Base-by-base conservation (phyloP, 1,140 invertebrate species). In the Neodiprion virginianus region DNA sequence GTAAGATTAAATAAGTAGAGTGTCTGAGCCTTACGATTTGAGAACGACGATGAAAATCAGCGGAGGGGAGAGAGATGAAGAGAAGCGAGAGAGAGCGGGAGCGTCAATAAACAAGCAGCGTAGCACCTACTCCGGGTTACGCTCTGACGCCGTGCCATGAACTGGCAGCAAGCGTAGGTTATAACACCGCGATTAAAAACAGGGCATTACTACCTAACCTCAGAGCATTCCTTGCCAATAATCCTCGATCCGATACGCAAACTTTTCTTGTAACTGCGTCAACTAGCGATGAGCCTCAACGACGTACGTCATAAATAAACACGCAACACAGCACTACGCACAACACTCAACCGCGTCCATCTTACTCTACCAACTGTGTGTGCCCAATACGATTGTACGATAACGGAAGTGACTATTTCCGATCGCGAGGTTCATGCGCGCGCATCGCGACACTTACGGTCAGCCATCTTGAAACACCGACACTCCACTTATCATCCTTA, bases 301-400 rank as follows among this genome's bases (percentile, higher is more conserved):
- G 48, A 71, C 9, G 7, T 40, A 40, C 28, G 28, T 40, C 70
- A 28, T 71, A 47, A 50, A 50, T 48, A 48, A 71, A 71, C 70
- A 61, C 9, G 48, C 28, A 40, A 40, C 28, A 40, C 28, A 69
- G 4, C 12, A 71, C 70, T 71, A 48, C 70, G 70, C 70, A 40
- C 48, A 17, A 71, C 70, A 12, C 12, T 14, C 70, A 49, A 50
- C 47, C 14, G 12, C 70, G n/a, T 71, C 48, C 70, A 61, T 61
- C n/a, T 61, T 17, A 12, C 53, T 4, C 8, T 40, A 40, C 28
- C 28, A 40, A 40, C 28, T 40, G 28, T 40, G 28, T 40, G 28
- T 40, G 28, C 28, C 28, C 28, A 40, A 21, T 21, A 21, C 17
- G 17, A 21, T 21, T 69, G 68, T 28, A 17, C 28, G 8, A 69